Evolutionary conservation across 1,140 invertebrate genomes (phyloP).

Genomic region (Diachasma alloeum): DNA sequence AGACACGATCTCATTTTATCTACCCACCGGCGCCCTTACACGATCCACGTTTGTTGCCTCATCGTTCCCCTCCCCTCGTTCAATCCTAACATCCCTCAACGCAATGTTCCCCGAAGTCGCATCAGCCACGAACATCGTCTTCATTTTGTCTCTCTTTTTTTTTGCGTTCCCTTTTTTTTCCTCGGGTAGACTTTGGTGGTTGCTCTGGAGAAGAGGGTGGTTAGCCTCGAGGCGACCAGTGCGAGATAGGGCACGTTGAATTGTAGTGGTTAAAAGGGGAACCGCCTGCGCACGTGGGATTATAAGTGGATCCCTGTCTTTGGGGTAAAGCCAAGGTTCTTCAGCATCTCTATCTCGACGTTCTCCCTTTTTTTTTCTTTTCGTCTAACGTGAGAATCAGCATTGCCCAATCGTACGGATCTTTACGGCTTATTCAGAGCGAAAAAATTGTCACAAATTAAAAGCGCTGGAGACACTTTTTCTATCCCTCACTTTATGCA

Average conservation of each 20-base stretch:
- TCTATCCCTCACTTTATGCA: too few relatives aligned
- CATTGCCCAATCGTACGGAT: background rate
- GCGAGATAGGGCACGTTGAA: slow-evolving; percentile 48
- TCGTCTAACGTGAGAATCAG: background rate
- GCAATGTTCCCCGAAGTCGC: slow-evolving; percentile 14
- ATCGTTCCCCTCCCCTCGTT: background rate
- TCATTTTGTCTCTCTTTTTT: background rate
- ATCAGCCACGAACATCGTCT: slow-evolving; percentile 7
- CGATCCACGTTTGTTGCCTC: slow-evolving; percentile 54
- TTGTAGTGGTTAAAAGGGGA: slow-evolving; percentile 33
- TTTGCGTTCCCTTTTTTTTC: background rate
- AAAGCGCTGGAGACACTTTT: too few relatives aligned
- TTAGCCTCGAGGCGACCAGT: slow-evolving; percentile 39
- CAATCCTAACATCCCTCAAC: slow-evolving; percentile 16
- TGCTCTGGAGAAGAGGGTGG: slow-evolving; percentile 24
- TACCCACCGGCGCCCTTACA: slow-evolving; percentile 56
- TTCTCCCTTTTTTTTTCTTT: background rate
- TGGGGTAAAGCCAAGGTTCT: background rate
- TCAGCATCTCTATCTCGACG: background rate
- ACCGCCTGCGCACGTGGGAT: slow-evolving; percentile 27
- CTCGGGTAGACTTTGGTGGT: background rate
- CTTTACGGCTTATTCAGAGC: background rate
- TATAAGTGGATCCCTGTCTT: slow-evolving; percentile 41
- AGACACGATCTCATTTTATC: slow-evolving; percentile 64
- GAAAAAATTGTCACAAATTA: background rate